These are phyloP conservation scores for Fukomys damarensis DNA, from an alignment of 2,113 vertebrate genomes.

Conservation along the genomic window DNA sequence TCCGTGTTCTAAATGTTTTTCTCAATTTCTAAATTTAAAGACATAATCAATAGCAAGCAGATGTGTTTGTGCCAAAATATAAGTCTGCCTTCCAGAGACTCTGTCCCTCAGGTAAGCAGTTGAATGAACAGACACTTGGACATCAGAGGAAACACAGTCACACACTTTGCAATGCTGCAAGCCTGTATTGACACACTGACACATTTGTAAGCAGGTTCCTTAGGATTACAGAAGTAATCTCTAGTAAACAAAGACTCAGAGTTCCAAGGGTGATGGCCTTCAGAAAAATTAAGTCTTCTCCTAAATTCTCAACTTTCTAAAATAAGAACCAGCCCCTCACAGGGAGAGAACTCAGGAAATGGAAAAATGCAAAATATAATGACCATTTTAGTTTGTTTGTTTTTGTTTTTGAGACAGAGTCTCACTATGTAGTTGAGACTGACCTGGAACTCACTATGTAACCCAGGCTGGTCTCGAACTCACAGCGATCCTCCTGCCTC, in stretches of 20 bases:
- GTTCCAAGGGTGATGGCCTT: background rate
- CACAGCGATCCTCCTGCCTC: no score
- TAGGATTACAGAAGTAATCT: background rate
- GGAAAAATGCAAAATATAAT: background rate
- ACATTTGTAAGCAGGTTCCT: accelerated
- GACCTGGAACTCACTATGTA: no score
- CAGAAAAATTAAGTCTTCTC: background rate
- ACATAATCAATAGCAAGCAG: background rate
- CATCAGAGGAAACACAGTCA: accelerated
- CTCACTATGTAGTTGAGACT: no score
- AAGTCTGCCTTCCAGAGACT: no score
- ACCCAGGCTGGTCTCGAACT: no score
- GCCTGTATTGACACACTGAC: accelerated
- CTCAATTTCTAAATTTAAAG: background rate
- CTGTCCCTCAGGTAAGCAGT: background rate
- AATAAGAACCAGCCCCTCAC: background rate
- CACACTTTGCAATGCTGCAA: accelerated
- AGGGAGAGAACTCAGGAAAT: no score
- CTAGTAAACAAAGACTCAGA: background rate
- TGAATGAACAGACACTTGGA: background rate
- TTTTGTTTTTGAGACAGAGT: no score
- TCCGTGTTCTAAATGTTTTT: background rate
- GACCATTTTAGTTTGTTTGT: no score
- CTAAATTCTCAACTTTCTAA: background rate
- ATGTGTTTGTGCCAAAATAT: background rate